Base-by-base conservation (phyloP, 2,113 vertebrate species). In the Illadopsis cleaveri region DNA sequence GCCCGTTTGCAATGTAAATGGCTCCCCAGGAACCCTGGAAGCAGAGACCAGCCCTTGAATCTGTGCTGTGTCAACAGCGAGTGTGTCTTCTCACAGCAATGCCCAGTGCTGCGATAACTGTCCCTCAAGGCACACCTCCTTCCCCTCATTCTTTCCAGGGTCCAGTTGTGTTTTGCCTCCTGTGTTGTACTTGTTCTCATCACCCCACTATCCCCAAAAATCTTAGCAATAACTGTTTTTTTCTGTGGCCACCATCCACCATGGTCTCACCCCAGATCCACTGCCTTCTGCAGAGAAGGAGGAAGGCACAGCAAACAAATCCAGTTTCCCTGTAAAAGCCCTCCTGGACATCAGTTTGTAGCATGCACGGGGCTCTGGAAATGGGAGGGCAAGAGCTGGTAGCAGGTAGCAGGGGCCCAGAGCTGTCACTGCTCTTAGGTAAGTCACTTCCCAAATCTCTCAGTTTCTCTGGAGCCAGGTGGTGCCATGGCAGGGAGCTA, bases 161-260 rank as follows among this genome's bases (percentile, higher is more conserved):
- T 68, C 86, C 61, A 30, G 18, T 44, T 96, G 76, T 93, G 85
- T 66, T 88, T 89, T 71, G 23, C n/a, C 19, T 95, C 40, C 68
- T 78, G 22, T 80, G 66, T 89, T 11, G 21, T 94, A 51, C 65
- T 85, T 44, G 48, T 93, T 94, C 69, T 80, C 69, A 89, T 95
- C 77, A 82, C 44, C 25, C 38, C 42, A 35, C 47, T 68, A 76
- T 93, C 38, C 51, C 60, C 38, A 48, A 48, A 48, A 72, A 51
- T 62, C 42, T 44, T 38, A 2, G 38, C 0, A 19, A 28, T 58
- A 76, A 80, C 42, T 4, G 9, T 89, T 80, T 86, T 85, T 47
- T 72, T 92, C 61, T 81, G 72, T 94, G 90, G 60, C 81, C 65
- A 45, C 65, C 83, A 72, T 78, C 76, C 6, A 1, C 82, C 82